Evolutionary conservation across 2,888 invertebrate genomes (phyloP).

Genomic region (Anaspis maculata): DNA sequence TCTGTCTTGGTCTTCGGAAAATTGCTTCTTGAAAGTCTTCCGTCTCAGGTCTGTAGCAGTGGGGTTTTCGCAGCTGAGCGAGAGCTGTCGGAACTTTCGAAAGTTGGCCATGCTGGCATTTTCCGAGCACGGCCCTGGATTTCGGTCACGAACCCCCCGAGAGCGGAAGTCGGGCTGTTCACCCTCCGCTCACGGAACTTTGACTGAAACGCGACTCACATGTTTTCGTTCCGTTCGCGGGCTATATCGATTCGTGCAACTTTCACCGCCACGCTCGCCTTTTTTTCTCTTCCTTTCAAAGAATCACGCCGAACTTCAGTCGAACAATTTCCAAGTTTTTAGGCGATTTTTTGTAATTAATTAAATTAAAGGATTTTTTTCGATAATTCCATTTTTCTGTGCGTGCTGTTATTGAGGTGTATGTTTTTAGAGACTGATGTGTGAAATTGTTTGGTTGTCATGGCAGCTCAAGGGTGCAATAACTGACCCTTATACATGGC

Average conservation of each 20-base stretch:
- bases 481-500: too few species aligned
- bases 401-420: too few species aligned
- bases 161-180: conserved; percentile 20
- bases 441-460: too few species aligned
- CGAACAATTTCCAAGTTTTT: too few species aligned
- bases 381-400: too few species aligned
- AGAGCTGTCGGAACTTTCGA: conserved; percentile 35
- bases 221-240: conserved; percentile 31
- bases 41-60: conserved; percentile 18
- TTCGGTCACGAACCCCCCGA: too few species aligned
- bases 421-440: too few species aligned
- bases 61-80: conserved; percentile 31
- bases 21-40: conserved; percentile 33
- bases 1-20: conserved; percentile 22
- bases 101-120: conserved; percentile 17
- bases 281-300: conserved; percentile 18
- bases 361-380: too few species aligned
- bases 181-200: conserved; percentile 33
- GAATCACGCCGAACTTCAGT: too few species aligned
- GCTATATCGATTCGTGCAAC: conserved; percentile 42
- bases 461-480: too few species aligned
- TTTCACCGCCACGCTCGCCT: conserved; percentile 31
- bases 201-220: conserved; percentile 36
- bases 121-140: too few species aligned
- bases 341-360: too few species aligned